Percentiles rank a stretch among this genome's conserved stretches.
Conservation (phyloP, 2,888 invertebrate species). For the Alloscopus bannaensis region DNA sequence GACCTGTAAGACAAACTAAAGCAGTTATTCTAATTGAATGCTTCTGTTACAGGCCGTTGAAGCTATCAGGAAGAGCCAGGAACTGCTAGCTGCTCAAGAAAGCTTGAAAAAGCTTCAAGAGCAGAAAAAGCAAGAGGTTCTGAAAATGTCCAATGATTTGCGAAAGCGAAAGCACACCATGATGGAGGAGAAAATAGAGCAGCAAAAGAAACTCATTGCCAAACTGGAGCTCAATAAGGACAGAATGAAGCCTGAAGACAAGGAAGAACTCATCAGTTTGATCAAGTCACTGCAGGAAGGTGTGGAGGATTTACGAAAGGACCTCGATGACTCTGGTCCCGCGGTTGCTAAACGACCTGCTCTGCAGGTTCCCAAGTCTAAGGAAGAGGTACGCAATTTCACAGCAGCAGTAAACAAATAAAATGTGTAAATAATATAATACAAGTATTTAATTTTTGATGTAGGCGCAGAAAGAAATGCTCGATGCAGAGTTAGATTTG, state of each 20-base stretch:
- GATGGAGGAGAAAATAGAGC: conserved; percentile 91
- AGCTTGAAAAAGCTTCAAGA: conserved; percentile 85
- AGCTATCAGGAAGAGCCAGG: conserved; percentile 77
- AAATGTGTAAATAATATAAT: neutral
- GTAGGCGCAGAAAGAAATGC: conserved; percentile 87
- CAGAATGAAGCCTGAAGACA: conserved; percentile 79
- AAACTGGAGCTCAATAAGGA: conserved; percentile 84
- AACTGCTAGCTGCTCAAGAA: conserved; percentile 80
- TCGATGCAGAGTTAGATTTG: conserved; percentile 93
- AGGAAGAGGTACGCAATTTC: conserved; percentile 79
- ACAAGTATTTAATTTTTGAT: conserved; percentile 16
- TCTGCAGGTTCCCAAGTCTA: conserved; percentile 79
- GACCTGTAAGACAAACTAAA: too few species aligned
- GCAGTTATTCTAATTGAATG: neutral
- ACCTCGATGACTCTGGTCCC: conserved; percentile 75
- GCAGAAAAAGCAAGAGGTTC: conserved; percentile 83
- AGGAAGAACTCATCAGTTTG: conserved; percentile 85
- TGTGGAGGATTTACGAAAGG: conserved; percentile 86
- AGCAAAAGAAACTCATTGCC: conserved; percentile 89
- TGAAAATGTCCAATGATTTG: conserved; percentile 87
- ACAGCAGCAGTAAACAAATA: neutral
- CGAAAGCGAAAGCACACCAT: conserved; percentile 90
- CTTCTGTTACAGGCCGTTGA: conserved; percentile 74
- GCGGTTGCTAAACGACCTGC: conserved; percentile 76
- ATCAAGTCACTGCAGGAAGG: conserved; percentile 89